These are phyloP conservation scores for Epirrhoe alternata DNA, from an alignment of 2,888 invertebrate species.

Conservation along the genomic window DNA sequence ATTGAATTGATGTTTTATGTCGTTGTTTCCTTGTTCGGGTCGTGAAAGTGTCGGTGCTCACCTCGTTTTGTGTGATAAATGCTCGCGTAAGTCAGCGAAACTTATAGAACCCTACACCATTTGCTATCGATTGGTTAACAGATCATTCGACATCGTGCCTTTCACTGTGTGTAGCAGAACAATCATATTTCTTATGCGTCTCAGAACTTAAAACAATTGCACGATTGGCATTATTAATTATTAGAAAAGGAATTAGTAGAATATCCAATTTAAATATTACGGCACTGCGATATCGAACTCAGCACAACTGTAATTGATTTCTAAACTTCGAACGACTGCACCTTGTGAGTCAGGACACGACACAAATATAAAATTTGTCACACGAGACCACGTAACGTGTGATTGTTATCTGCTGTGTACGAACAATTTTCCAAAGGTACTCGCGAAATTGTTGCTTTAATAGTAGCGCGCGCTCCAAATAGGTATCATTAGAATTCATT, in stretches of 20 bases:
- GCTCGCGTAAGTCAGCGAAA: constrained; percentile 16
- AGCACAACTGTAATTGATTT: constrained; percentile 1
- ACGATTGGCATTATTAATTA: no score
- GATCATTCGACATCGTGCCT: no score
- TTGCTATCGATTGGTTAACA: no score
- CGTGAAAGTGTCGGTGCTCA: constrained; percentile 4
- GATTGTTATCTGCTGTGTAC: constrained; percentile 64
- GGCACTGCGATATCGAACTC: no score
- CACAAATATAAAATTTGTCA: constrained; percentile 71
- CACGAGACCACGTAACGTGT: constrained; percentile 60
- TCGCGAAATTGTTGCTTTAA: constrained; percentile 51
- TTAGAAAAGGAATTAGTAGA: no score
- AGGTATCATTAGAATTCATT: constrained; percentile 62
- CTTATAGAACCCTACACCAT: neutral
- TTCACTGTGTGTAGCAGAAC: no score
- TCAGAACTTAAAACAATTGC: no score
- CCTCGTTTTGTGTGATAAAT: constrained; percentile 17
- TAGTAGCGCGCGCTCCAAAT: constrained; percentile 49
- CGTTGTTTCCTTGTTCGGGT: constrained; percentile 24
- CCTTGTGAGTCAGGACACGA: constrained; percentile 48
- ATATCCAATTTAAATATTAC: no score
- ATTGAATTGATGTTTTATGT: constrained; percentile 27
- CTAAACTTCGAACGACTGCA: constrained; percentile 8
- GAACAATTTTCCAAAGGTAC: constrained; percentile 55
- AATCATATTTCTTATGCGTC: no score